Evolutionary conservation across 2,797 vertebrate genomes (phyloP).

Genomic region (Phoeniculus purpureus): DNA sequence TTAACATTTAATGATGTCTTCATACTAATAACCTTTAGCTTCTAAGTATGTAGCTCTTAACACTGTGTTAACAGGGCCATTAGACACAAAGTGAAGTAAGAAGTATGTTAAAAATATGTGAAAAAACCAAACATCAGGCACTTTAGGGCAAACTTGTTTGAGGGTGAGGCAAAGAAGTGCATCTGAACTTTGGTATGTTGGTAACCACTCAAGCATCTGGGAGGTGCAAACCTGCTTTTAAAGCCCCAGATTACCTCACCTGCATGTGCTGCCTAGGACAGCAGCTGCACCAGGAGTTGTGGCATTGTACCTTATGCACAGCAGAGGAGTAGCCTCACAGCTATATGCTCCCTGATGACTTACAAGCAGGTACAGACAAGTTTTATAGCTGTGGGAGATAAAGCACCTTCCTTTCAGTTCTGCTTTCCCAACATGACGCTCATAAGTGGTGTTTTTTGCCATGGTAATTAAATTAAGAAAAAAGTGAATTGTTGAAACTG

Average conservation of each 20-base stretch:
- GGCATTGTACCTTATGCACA: background rate
- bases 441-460: background rate
- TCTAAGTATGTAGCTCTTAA: background rate
- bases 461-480: slow-evolving; percentile 41
- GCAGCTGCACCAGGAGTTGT: background rate
- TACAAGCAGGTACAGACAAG: background rate
- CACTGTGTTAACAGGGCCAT: background rate
- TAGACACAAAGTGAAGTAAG: background rate
- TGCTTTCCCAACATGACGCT: background rate
- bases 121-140: background rate
- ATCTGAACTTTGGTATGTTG: background rate
- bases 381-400: slow-evolving; percentile 13
- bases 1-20: background rate
- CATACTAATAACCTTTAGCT: background rate
- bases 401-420: background rate
- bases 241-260: background rate
- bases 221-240: background rate
- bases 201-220: background rate
- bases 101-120: background rate
- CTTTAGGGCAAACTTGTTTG: background rate
- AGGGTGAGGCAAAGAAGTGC: background rate
- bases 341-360: background rate
- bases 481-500: background rate
- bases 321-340: background rate
- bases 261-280: background rate